Evolutionary conservation across 1,140 invertebrate genomes (phyloP), one percentile per base, ranked within the genome.

Genomic region (Cryptotermes secundus): DNA sequence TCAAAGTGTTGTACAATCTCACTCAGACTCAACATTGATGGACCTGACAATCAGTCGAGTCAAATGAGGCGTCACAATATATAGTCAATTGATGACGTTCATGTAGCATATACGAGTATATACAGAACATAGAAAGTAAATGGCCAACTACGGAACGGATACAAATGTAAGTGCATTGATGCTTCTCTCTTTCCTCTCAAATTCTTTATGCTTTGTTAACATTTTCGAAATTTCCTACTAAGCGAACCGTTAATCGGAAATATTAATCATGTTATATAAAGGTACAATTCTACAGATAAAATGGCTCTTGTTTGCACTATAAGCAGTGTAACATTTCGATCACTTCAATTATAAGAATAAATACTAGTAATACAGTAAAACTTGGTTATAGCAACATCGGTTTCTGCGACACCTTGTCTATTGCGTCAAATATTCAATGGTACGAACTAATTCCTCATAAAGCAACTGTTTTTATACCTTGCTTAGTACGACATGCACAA

Each of bases 81-180:
- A 26, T 72, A 72, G 59, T 72, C 59, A 72, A 72, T 72, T 72
- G 59, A 72, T 72, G 59, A 72, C 26, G 59, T 72, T 72, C 59
- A 31, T 72, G 59, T 72, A 1, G 31, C 59, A 72, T 16, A 72
- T n/a, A 72, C 16, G n/a, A n/a, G n/a, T n/a, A n/a, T n/a, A n/a
- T n/a, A 72, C 26, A 72, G 2, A 59, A 72, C 59, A 72, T 4
- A 72, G 31, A 31, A 31, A n/a, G 26, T 72, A 72, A 10, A 72
- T n/a, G 31, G 59, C n/a, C 9, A n/a, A 72, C n/a, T 72, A 72
- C 59, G 26, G 26, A 72, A 72, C n/a, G 59, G 53, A 12, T 72
- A 72, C 59, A 72, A 72, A 72, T 72, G 31, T 14, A 72, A 3
- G 59, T 72, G 26, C n/a, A 31, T 72, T n/a, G 31, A 31, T 72